Evolutionary conservation across 2,113 vertebrate genomes (phyloP).

Genomic region (Bothrops jararaca): DNA sequence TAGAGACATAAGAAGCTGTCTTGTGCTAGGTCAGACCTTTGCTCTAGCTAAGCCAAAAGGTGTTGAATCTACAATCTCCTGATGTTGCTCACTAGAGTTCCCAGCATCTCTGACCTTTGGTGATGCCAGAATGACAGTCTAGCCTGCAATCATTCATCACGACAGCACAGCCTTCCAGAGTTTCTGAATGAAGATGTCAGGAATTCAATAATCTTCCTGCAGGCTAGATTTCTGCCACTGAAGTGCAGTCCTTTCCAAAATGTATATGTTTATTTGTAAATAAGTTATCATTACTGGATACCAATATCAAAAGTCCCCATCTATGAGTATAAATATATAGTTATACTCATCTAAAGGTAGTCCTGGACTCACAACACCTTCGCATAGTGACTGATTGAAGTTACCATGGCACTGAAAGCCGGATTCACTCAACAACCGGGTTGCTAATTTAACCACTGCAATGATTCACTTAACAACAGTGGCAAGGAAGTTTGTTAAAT

Average conservation of each 20-base stretch:
- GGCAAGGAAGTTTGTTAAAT: too few species aligned
- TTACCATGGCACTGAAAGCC: too few species aligned
- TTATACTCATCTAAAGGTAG: too few species aligned
- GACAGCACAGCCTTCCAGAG: not conserved
- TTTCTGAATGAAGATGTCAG: not conserved
- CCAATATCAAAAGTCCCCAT: not conserved
- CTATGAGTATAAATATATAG: not conserved
- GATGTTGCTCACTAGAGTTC: not conserved
- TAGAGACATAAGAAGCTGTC: not conserved
- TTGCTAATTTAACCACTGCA: too few species aligned
- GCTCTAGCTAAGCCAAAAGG: not conserved
- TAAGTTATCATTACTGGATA: not conserved
- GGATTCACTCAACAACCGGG: too few species aligned
- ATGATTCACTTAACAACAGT: too few species aligned
- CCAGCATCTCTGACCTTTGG: not conserved
- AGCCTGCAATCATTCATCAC: not conserved
- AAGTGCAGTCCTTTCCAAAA: not conserved
- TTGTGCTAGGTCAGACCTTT: not conserved
- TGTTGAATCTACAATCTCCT: not conserved
- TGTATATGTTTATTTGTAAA: not conserved
- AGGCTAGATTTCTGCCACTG: not conserved
- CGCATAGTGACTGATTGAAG: too few species aligned
- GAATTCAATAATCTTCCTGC: not conserved
- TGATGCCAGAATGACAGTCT: not conserved
- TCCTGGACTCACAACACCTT: too few species aligned